Conservation (phyloP, 2,113 vertebrate genomes). For the Cyprinodon variegatus region DNA sequence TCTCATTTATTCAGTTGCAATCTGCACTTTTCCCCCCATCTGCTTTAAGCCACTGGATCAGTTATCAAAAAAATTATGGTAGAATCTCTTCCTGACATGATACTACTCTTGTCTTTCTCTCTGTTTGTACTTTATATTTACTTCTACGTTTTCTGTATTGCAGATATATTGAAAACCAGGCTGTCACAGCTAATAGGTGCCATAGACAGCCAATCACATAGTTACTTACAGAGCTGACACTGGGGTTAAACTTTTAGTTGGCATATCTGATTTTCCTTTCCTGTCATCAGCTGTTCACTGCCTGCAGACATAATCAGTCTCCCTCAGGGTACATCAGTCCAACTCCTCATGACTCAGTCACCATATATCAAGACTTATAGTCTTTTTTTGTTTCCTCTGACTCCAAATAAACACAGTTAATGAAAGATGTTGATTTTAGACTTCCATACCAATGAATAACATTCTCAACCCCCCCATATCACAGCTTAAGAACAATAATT, state of each 20-base stretch:
- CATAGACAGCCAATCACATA: background rate
- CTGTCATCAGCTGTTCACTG: no score
- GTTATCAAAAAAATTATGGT: background rate
- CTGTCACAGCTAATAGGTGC: background rate
- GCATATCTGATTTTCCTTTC: no score
- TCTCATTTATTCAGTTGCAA: constrained; percentile 10
- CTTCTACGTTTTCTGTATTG: background rate
- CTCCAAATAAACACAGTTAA: no score
- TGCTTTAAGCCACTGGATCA: constrained; percentile 21
- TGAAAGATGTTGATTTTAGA: no score
- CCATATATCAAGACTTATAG: no score
- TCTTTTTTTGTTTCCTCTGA: no score
- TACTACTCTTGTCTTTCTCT: background rate
- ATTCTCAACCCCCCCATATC: no score
- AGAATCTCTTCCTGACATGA: background rate
- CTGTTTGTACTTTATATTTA: background rate
- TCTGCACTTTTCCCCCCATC: constrained; percentile 2
- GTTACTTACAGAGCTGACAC: background rate
- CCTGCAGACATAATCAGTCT: no score
- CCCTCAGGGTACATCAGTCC: no score
- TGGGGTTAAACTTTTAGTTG: background rate
- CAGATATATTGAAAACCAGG: background rate
- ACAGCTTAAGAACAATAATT: no score
- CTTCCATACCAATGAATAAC: no score
- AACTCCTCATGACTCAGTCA: no score